A percentile compares a stretch with the other conserved stretches of the same genome.
These are phyloP conservation scores for Gorsachius goisagi DNA, from an alignment of 2,113 vertebrate species.

Conservation along the genomic window DNA sequence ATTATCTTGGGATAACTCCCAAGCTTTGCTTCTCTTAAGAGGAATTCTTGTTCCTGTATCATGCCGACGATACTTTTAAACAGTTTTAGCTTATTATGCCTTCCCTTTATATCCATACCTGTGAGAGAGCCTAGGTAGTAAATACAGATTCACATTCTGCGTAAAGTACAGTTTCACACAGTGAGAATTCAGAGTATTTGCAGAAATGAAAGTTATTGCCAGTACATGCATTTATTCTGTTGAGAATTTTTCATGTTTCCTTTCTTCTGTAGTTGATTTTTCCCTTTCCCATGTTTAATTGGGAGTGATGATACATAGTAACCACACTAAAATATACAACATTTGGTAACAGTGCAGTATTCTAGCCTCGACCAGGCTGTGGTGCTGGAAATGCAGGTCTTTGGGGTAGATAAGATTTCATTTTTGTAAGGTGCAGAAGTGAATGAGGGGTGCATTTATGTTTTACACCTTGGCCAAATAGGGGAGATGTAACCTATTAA, in stretches of 20 bases:
- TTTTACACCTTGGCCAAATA: conserved; percentile 75
- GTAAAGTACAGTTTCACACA: neutral
- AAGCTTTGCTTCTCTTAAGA: neutral
- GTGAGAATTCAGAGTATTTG: conserved; percentile 28
- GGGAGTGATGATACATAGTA: neutral
- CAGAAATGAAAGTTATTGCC: neutral
- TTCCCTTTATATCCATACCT: neutral
- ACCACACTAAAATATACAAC: neutral
- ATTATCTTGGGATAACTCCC: neutral
- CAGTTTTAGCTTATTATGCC: neutral
- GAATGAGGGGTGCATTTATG: conserved; percentile 59
- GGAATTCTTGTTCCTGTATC: neutral
- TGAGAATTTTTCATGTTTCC: neutral
- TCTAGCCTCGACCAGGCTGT: neutral
- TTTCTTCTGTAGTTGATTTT: neutral
- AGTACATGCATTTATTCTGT: neutral
- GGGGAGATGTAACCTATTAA: conserved; percentile 77
- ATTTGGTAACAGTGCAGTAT: neutral
- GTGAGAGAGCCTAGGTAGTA: neutral
- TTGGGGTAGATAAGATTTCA: conserved; percentile 38
- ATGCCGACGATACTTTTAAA: neutral
- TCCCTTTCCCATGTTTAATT: conserved; percentile 1
- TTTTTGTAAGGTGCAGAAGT: conserved; percentile 44
- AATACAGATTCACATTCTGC: neutral
- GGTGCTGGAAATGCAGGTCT: neutral